Evolutionary conservation across 2,797 vertebrate genomes (phyloP).

Genomic region (Anguilla pacifica): DNA sequence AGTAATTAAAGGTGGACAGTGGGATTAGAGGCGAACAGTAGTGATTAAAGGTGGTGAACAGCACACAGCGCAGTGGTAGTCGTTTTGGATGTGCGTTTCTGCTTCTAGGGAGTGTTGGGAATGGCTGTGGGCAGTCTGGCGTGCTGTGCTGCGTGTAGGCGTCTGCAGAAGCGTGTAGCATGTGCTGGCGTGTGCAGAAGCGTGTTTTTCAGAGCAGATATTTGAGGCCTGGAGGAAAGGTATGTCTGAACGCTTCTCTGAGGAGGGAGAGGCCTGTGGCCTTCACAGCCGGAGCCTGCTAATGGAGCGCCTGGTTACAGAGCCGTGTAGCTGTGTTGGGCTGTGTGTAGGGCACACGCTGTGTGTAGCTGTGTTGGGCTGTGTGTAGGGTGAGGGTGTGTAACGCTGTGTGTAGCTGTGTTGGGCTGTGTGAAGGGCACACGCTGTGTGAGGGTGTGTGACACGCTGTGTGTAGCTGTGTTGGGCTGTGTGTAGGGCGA

Average conservation of each 20-base stretch:
- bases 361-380: not conserved
- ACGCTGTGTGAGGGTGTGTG: too few relatives aligned
- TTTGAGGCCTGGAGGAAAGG: slow-evolving; percentile 72
- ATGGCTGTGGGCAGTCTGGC: slow-evolving; percentile 46
- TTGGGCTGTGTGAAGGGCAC: too few relatives aligned
- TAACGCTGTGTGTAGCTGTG: too few relatives aligned
- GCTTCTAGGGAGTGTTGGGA: not conserved
- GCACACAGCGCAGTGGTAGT: not conserved
- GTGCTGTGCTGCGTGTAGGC: slow-evolving; percentile 63
- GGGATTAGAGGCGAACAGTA: not conserved
- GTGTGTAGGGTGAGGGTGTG: too few relatives aligned
- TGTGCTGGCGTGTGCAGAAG: slow-evolving; percentile 39
- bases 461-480: too few relatives aligned
- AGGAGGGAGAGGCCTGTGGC: not conserved
- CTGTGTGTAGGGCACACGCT: slow-evolving; percentile 20
- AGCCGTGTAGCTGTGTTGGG: too few relatives aligned
- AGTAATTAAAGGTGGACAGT: not conserved
- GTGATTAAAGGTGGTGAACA: not conserved
- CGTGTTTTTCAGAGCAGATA: slow-evolving; percentile 56
- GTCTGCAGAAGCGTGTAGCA: slow-evolving; percentile 55
- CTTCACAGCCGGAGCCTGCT: not conserved
- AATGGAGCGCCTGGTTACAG: too few relatives aligned
- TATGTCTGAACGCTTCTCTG: slow-evolving; percentile 12
- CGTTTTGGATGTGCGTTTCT: not conserved
- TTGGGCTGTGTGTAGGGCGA: too few relatives aligned